Evolutionary conservation across 2,888 invertebrate species (phyloP), one percentile per base, ranked within the genome.

Genomic region (Platycnemis pennipes): DNA sequence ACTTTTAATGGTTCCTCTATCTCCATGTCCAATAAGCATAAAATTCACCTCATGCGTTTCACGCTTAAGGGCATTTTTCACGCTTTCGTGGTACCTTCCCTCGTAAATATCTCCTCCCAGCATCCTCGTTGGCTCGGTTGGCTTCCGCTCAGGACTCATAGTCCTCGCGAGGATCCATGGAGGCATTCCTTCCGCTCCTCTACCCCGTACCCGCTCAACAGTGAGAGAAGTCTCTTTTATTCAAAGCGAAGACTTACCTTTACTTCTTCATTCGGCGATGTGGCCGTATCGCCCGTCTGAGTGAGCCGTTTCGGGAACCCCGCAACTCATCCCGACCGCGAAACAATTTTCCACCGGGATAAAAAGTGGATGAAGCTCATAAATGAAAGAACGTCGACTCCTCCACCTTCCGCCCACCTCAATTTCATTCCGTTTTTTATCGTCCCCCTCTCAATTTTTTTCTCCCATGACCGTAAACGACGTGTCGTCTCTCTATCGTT

Each of bases 241-340:
- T 77, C 37, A 5, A 37, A 77, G 77, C 16, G 77, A n/a, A 31
- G 16, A 77, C 31, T 13, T 37, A 31, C 37, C 13, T 37, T n/a
- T n/a, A n/a, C n/a, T 77, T 16, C 77, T 37, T 37, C 77, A 37
- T 7, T 13, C 2, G 7, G 13, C 77, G 8, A 77, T 13, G 77
- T 13, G 13, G 31, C 31, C 11, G 11, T 31, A 11, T 77, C 69
- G 37, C 69, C 26, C n/a, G 69, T 37, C 69, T 13, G 13, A 77
- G 77, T 13, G 13, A 77, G 77, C 77, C 77, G 0, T 77, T n/a
- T 77, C 37, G 13, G 37, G 37, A 11, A 16, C 77, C 13, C 77
- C n/a, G 77, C 37, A 37, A 77, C 77, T 77, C 77, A 77, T 77
- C 77, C 37, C 63, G n/a, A 77, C 77, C 7, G 77, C 31, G 77